Conservation (phyloP, 2,113 vertebrate species). For the Odontesthes bonariensis region DNA sequence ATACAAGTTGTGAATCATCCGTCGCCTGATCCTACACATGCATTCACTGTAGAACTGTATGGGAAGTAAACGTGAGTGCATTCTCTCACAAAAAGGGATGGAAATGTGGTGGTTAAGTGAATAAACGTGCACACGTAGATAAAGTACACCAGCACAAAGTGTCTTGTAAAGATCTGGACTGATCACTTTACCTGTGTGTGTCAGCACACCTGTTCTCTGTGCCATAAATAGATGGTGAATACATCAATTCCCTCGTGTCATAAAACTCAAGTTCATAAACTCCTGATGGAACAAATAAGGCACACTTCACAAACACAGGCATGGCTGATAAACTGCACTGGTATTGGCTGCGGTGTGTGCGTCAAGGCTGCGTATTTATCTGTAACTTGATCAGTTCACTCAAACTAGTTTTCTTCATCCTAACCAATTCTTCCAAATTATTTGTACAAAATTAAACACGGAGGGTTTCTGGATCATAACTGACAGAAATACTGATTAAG, state of each 20-base stretch:
- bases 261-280: slow-evolving; percentile 36
- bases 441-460: too few species aligned
- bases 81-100: slow-evolving; percentile 2
- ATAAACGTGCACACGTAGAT: too few species aligned
- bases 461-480: neutral
- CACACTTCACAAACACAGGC: too few species aligned
- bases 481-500: neutral
- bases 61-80: neutral
- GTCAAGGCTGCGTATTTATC: too few species aligned
- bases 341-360: too few species aligned
- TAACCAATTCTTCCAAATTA: too few species aligned
- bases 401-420: neutral
- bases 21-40: slow-evolving; percentile 1
- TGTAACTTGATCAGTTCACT: neutral
- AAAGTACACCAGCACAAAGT: slow-evolving; percentile 19
- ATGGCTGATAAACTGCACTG: too few species aligned
- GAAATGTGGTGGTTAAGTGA: neutral
- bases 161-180: slow-evolving; percentile 27
- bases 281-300: too few species aligned
- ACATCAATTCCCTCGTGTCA: slow-evolving; percentile 40
- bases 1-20: neutral
- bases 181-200: slow-evolving; percentile 53
- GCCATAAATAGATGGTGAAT: slow-evolving; percentile 61
- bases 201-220: slow-evolving; percentile 54
- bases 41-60: neutral